Evolutionary conservation across 2,113 vertebrate genomes (phyloP).

Genomic region (Thymallus thymallus): DNA sequence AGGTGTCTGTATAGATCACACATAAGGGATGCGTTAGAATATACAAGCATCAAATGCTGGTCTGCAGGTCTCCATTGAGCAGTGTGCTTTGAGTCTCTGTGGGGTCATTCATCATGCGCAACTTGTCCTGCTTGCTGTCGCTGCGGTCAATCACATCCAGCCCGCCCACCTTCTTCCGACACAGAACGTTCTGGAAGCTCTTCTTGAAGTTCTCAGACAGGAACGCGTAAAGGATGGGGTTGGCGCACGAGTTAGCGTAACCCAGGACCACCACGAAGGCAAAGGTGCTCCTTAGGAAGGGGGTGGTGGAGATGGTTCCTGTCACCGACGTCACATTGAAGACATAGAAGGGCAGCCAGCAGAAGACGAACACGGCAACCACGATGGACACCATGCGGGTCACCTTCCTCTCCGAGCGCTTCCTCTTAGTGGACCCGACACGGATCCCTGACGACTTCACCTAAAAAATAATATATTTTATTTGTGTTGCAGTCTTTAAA

Average conservation of each 20-base stretch:
- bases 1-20: not conserved
- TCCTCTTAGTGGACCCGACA: constrained; percentile 91
- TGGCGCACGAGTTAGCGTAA: constrained; percentile 96
- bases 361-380: constrained; percentile 94
- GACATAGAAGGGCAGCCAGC: constrained; percentile 97
- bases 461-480: constrained; percentile 83
- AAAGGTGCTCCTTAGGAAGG: constrained; percentile 89
- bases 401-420: constrained; percentile 91
- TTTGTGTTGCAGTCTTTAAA: too few relatives aligned
- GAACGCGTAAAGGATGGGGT: constrained; percentile 96
- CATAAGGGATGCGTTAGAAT: not conserved
- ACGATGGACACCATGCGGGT: constrained; percentile 97
- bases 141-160: constrained; percentile 87
- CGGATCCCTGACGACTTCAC: constrained; percentile 94
- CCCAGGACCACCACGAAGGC: constrained; percentile 94
- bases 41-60: constrained; percentile 80
- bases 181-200: constrained; percentile 97
- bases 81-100: constrained; percentile 91
- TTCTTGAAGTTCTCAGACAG: constrained; percentile 98
- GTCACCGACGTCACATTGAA: constrained; percentile 95
- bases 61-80: constrained; percentile 93
- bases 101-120: constrained; percentile 85
- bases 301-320: constrained; percentile 84
- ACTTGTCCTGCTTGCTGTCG: constrained; percentile 91
- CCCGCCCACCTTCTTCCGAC: constrained; percentile 86